Evolutionary conservation across 2,113 vertebrate species (phyloP).

Genomic region (Thunnus thynnus): DNA sequence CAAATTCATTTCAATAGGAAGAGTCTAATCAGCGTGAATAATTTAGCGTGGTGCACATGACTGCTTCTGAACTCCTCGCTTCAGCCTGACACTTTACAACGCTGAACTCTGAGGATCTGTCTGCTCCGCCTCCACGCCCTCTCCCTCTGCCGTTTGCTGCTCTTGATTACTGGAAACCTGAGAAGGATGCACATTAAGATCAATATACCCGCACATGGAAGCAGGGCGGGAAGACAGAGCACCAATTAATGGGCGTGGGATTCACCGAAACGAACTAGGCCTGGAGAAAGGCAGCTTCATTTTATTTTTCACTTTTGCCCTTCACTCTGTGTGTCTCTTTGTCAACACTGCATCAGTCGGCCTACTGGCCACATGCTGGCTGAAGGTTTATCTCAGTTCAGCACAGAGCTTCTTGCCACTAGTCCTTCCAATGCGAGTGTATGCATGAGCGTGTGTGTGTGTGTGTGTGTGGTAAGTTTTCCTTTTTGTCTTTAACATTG

Average conservation of each 20-base stretch:
- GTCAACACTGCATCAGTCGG: slow-evolving; percentile 42
- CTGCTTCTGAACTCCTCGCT: slow-evolving; percentile 41
- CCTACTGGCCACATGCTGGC: slow-evolving; percentile 64
- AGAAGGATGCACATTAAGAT: slow-evolving; percentile 46
- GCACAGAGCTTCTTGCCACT: slow-evolving; percentile 57
- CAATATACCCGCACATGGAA: slow-evolving; percentile 20
- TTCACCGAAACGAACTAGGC: neutral
- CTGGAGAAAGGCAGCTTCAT: neutral
- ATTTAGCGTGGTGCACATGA: slow-evolving; percentile 80
- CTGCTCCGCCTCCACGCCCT: slow-evolving; percentile 36
- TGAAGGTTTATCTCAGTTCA: slow-evolving; percentile 71
- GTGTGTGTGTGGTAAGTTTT: neutral
- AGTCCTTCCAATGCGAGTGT: slow-evolving; percentile 15
- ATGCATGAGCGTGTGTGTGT: neutral
- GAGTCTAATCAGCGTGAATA: slow-evolving; percentile 89
- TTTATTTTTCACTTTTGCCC: slow-evolving; percentile 28
- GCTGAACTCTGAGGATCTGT: slow-evolving; percentile 38
- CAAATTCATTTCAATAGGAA: slow-evolving; percentile 87
- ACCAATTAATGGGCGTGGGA: slow-evolving; percentile 19
- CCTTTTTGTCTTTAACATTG: slow-evolving; percentile 7
- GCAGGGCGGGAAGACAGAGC: slow-evolving; percentile 23
- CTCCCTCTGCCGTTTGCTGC: slow-evolving; percentile 17
- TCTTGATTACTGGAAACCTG: slow-evolving; percentile 67
- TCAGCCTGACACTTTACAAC: slow-evolving; percentile 31
- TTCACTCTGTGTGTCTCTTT: slow-evolving; percentile 44